Base-by-base conservation (phyloP, 2,797 vertebrate species). In the Epinephelus malabaricus region DNA sequence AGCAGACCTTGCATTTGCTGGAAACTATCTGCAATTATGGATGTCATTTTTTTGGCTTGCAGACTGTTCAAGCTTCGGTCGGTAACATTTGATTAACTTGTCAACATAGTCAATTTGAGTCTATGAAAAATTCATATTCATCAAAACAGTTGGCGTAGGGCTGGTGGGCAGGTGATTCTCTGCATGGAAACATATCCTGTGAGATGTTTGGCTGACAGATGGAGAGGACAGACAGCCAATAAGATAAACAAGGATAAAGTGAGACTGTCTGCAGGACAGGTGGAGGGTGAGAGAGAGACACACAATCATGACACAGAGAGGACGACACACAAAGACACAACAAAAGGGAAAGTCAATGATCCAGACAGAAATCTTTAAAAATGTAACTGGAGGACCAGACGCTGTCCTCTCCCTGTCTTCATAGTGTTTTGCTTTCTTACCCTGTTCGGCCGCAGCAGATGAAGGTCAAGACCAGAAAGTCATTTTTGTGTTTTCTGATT, bases 341-440 rank as follows among this genome's bases (percentile, higher is more conserved):
- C 46, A 46, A 50, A 45, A 43, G 40, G 2, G 78, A 45, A 43
- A 45, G 47, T 46, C 30, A 23, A 6, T 9, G 89, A 88, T 89
- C 84, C 83, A 89, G 66, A 76, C 58, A 89, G 91, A 93, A 91
- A 89, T 94, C 47, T 30, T 45, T n/a, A 49, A 46, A 47, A n/a
- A 45, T 46, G 2, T 55, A 69, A 69, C 23, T 45, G 45, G 45
- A 71, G 27, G 65, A 54, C 14, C 30, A 55, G 61, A 60, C 9
- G 1, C 90, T 84, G 62, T 69, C 63, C 71, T 69, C 64, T 69
- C 19, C 6, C 19, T 64, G 17, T 46, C 68, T 54, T 56, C 59
- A 64, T 18, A 54, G 4, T 45, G 0, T 77, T 84, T 83, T 89
- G 86, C 88, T 78, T 91, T 78, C 86, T 88, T 68, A 63, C 69